Evolutionary conservation across 1,140 invertebrate species (phyloP), one percentile per base, ranked within the genome.

Genomic region (Magallana ariakensis): DNA sequence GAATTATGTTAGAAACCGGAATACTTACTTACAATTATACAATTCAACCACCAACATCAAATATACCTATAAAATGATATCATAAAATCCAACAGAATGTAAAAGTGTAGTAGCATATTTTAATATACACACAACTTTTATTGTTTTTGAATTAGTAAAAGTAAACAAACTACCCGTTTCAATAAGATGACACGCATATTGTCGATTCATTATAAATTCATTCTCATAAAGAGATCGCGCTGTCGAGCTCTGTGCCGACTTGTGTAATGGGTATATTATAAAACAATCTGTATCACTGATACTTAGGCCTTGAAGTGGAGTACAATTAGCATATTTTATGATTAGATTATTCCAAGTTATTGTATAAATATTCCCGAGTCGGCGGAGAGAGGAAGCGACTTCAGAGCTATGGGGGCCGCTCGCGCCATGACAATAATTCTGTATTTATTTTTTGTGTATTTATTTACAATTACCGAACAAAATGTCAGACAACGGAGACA

Each of bases 251-350:
- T 10, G 66, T 9, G 19, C 22, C 22, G 7, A 4, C 66, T 75
- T 75, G 66, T 33, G 66, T 75, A 75, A 75, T 60, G 66, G 66
- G 66, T 75, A 75, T 26, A 75, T 75, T 75, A 75, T 75, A 75
- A 26, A 26, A 75, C 66, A 75, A 75, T 75, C 66, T 75, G 66
- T 75, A 75, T 26, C 33, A 7, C 10, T 22, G 66, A 75, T 75
- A 75, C 33, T 26, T 11, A 75, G 66, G 22, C 66, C 66, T 75
- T 75, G 66, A 75, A 75, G 66, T 75, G 66, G 22, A 26, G 22
- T 75, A 33, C 66, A 75, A 75, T 75, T 75, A 75, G 66, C 66
- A 75, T 75, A 75, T 75, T 75, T 75, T 75, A 75, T 75, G 66
- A 75, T 75, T 26, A 75, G 66, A 33, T 75, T 26, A 26, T 75